phyloP scores from a whole-genome alignment of 1,140 invertebrate species.

The Neodiprion lecontei region DNA sequence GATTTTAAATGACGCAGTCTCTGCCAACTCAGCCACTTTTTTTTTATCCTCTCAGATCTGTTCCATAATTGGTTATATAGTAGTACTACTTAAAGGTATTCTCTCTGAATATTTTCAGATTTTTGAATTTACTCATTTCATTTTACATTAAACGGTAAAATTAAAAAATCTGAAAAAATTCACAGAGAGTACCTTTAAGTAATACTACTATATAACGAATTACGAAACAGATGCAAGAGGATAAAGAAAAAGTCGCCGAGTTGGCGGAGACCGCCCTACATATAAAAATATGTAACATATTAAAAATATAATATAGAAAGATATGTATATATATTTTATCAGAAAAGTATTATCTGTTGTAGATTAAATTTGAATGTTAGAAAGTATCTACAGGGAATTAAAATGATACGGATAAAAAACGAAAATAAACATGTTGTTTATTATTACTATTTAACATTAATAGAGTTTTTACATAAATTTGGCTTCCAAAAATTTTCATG shows the following conservation, averaged over 20 bases:
- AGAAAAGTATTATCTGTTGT: constrained; percentile 16
- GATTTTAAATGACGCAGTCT: not conserved
- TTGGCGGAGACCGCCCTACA: constrained; percentile 28
- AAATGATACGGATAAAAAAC: not conserved
- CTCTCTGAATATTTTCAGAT: not conserved
- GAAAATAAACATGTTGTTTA: not conserved
- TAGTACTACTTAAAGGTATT: no score
- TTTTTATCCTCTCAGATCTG: no score
- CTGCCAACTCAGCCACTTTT: not conserved
- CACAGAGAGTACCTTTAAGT: no score
- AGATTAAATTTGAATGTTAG: constrained; percentile 9
- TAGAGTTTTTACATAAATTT: not conserved
- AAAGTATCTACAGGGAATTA: not conserved
- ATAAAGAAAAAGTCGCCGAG: no score
- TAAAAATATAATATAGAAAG: not conserved
- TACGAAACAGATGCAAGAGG: no score
- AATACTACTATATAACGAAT: no score
- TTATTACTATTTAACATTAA: not conserved
- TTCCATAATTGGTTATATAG: not conserved
- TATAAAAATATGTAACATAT: not conserved
- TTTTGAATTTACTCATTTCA: constrained; percentile 20
- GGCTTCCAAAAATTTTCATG: not conserved
- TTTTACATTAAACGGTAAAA: not conserved
- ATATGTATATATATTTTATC: constrained; percentile 16
- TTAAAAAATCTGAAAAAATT: no score